Conservation (phyloP, 2,797 vertebrate genomes). For the Phoeniculus purpureus region DNA sequence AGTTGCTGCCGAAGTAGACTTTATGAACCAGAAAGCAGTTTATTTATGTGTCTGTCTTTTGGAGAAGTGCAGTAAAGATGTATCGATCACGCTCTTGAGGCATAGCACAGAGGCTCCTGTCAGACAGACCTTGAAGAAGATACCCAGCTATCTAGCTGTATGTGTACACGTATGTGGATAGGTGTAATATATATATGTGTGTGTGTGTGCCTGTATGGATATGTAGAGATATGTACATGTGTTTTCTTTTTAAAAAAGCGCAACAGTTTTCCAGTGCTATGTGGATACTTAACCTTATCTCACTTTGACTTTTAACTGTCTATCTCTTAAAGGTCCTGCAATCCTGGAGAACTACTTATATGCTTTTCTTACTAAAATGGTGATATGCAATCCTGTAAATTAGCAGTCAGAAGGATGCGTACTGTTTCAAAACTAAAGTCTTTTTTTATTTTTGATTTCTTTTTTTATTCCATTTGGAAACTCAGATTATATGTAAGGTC, state of each 20-base stretch:
- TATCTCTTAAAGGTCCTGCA: not conserved
- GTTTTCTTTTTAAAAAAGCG: not conserved
- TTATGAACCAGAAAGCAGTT: not conserved
- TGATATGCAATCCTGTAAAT: not conserved
- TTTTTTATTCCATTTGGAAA: not conserved
- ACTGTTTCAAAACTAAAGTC: not conserved
- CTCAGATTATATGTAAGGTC: not conserved
- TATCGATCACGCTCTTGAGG: not conserved
- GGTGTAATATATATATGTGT: fast-evolving
- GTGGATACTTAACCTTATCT: not conserved
- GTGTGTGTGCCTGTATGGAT: too few relatives aligned
- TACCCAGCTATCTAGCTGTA: not conserved
- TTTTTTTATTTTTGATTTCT: not conserved
- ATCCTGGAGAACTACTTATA: not conserved
- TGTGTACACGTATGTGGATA: not conserved
- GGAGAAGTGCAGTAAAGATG: not conserved
- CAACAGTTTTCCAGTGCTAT: not conserved
- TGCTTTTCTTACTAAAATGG: not conserved
- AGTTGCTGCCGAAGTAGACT: not conserved
- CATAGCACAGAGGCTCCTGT: not conserved
- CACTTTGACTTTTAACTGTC: not conserved
- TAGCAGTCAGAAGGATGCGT: not conserved
- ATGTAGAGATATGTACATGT: not conserved
- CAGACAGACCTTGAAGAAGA: not conserved
- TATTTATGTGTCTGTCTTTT: not conserved